Base-by-base conservation (phyloP, 2,888 invertebrate species). In the Lasioglossum oenotherae region DNA sequence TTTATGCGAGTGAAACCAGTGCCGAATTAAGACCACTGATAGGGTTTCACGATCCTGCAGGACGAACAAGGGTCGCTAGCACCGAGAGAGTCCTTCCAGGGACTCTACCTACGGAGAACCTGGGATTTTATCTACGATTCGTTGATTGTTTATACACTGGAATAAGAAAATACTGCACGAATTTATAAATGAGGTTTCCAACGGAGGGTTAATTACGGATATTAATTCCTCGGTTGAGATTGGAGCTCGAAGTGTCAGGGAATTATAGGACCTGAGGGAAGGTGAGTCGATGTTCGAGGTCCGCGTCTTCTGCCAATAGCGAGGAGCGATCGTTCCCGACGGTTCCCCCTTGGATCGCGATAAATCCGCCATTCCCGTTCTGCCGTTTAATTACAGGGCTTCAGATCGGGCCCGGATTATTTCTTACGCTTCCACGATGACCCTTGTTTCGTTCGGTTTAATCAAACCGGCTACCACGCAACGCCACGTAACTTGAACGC, bases 1-100 rank as follows among this genome's bases (percentile, higher is more conserved):
- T 82, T 89, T 88, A 88, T 88, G 64, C 79, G 73, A 67, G 79
- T 49, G 81, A 82, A 82, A 87, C 67, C 74, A 69, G 69, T 74
- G 79, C 74, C 84, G 81, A 84, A 88, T 84, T 80, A 80, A 80
- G 82, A 77, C 74, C 41, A 74, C 75, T 83, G 87, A 86, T 86
- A 87, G 87, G 41, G 75, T n/a, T 53, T 12, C 64, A 57, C 77
- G 78, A 60, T 44, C 16, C 27, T 57, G 75, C 19, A 27, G 60
- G 44, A 44, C 60, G 60, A 46, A 31, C 35, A 69, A 77, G 23
- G 10, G 31, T 49, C 57, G 31, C 16, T 16, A 16, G 31, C 60
- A 31, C 31, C 27, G 16, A 19, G 19, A 49, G 49, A 49, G 49
- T 44, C 44, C 1, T 41, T 14, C 8, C 4, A 31, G 44, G 19